Evolutionary conservation across 2,113 vertebrate genomes (phyloP).

Genomic region (Dasyprocta punctata): DNA sequence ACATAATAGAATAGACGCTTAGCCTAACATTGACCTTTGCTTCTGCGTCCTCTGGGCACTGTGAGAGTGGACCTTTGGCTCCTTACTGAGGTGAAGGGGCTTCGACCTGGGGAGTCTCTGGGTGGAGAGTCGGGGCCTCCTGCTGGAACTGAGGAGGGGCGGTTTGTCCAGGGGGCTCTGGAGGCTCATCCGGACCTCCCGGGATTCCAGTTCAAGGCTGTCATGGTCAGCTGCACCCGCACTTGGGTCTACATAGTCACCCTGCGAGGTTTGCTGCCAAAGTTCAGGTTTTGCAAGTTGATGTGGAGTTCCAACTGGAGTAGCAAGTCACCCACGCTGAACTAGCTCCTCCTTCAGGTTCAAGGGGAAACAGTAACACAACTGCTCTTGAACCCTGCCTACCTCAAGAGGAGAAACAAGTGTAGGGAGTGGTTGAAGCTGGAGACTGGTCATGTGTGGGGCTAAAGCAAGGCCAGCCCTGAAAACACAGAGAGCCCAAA

Average conservation of each 20-base stretch:
- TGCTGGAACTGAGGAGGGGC: not conserved
- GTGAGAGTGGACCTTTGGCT: not conserved
- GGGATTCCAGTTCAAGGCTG: not conserved
- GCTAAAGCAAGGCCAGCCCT: too few species aligned
- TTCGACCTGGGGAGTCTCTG: not conserved
- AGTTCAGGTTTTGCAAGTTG: not conserved
- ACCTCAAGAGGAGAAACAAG: too few species aligned
- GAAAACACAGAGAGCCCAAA: too few species aligned
- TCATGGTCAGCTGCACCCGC: not conserved
- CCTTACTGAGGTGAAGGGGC: not conserved
- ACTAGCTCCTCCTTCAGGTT: not conserved
- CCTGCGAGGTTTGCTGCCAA: not conserved
- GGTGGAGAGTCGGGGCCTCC: not conserved
- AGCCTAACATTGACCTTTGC: not conserved
- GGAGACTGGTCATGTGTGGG: too few species aligned
- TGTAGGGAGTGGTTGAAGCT: too few species aligned
- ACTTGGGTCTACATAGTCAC: not conserved
- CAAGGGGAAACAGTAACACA: too few species aligned
- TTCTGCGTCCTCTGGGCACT: not conserved
- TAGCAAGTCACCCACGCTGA: not conserved
- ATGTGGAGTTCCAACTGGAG: not conserved
- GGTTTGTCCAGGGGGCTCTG: not conserved
- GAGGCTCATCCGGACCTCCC: not conserved
- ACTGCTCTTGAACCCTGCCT: too few species aligned
- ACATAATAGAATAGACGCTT: not conserved